Percentiles rank a stretch among this genome's conserved stretches.
phyloP scores from a whole-genome alignment of 2,888 invertebrate species.

The Clanis bilineata region DNA sequence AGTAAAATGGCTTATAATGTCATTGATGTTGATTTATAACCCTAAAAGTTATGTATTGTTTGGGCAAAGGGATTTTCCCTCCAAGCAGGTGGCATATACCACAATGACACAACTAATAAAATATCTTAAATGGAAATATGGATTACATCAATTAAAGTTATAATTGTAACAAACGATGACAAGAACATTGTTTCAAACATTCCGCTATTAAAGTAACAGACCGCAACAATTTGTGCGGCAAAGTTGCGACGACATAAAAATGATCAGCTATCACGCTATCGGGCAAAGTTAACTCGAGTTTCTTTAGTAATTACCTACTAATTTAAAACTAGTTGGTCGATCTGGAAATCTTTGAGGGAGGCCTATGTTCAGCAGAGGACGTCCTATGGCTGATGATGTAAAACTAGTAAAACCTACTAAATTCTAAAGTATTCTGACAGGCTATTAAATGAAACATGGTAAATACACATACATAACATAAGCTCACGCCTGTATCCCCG shows the following conservation, averaged over 20 bases:
- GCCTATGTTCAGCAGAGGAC: too few species aligned
- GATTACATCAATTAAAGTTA: not conserved
- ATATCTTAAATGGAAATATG: not conserved
- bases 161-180: not conserved
- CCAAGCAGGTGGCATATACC: not conserved
- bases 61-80: too few species aligned
- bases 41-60: too few species aligned
- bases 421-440: not conserved
- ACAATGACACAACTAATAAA: not conserved
- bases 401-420: too few species aligned
- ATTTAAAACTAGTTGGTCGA: not conserved
- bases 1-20: too few species aligned
- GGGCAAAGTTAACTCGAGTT: not conserved
- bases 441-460: not conserved
- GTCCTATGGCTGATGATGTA: too few species aligned
- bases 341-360: not conserved
- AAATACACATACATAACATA: too few species aligned
- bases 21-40: too few species aligned
- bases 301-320: not conserved
- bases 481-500: too few species aligned
- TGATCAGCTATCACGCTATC: not conserved
- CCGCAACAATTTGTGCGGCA: constrained; percentile 17
- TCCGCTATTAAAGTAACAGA: not conserved
- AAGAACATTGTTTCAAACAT: not conserved
- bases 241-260: constrained; percentile 8